These are phyloP conservation scores for Ophiodon elongatus DNA, from an alignment of 2,113 vertebrate genomes.

Conservation along the genomic window DNA sequence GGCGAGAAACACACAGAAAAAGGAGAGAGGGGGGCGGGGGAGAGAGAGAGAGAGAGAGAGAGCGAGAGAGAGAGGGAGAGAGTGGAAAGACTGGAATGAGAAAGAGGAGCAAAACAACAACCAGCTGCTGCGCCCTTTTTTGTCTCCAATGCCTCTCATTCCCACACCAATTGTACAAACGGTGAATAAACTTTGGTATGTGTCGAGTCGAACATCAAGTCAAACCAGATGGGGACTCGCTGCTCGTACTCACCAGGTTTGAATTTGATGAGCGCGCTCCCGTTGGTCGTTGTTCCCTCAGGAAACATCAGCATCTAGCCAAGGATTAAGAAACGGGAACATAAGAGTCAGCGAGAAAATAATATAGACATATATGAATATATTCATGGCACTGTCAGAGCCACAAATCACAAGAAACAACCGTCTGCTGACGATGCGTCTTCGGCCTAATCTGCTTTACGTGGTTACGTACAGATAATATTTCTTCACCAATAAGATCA, in stretches of 20 bases:
- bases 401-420: not conserved
- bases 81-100: not conserved
- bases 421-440: not conserved
- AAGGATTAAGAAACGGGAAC: not conserved
- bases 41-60: not conserved
- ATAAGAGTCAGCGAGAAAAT: no score
- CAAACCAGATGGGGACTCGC: not conserved
- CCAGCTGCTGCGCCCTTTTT: slow-evolving; percentile 14
- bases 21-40: no score
- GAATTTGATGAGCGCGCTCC: slow-evolving; percentile 89
- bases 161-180: not conserved
- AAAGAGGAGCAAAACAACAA: not conserved
- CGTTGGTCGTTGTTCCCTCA: slow-evolving; percentile 93
- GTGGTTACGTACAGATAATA: no score
- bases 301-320: slow-evolving; percentile 91
- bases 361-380: no score
- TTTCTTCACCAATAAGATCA: no score
- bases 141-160: no score
- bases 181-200: no score
- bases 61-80: not conserved
- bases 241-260: slow-evolving; percentile 85
- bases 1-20: not conserved
- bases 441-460: no score
- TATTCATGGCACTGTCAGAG: not conserved
- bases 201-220: no score